Evolutionary conservation across 1,140 invertebrate species (phyloP), one percentile per base, ranked within the genome.

Genomic region (Tetragonula clypearis): DNA sequence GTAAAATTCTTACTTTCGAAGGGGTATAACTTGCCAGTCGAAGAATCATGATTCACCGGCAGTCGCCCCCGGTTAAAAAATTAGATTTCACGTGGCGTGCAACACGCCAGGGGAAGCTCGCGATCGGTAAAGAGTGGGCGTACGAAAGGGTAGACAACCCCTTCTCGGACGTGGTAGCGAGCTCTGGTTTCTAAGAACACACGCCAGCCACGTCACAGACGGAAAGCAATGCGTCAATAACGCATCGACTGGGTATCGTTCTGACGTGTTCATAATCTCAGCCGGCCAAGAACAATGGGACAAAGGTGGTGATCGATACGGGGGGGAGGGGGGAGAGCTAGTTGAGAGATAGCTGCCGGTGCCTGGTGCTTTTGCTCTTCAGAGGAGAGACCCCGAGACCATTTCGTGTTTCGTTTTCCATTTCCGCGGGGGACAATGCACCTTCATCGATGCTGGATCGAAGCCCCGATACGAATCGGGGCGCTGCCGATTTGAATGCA

Each of bases 361-460:
- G 56, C 56, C 12, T 23, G 6, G 41, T 62, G 60, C n/a, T 23
- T n/a, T 23, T 62, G 2, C 23, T 62, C 60, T 62, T 23, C 2
- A 62, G 60, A 68, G n/a, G 17, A 35, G 60, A 41, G 41, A 49
- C 41, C 12, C 77, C 35, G 76, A 58, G 83, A 87, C 85, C 85
- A 76, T 87, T 89, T 87, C 87, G 88, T 89, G 86, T 85, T 90
- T 90, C 89, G 84, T 87, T 90, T 84, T 79, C 89, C 82, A 88
- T 90, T 86, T 87, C 86, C 84, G 88, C 74, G 66, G 77, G 55
- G 82, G 83, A 87, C 89, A 86, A 90, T 90, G 89, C 88, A 87
- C 87, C 85, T 55, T 77, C 85, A 66, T 49, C 85, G 88, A 86
- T 81, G 85, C 75, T 68, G 88, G 75, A 87, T 87, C 78, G 82